A percentile compares a stretch with the other conserved stretches of the same genome.
Evolutionary conservation across 2,797 vertebrate genomes (phyloP).

Genomic region (Botia almorhae): DNA sequence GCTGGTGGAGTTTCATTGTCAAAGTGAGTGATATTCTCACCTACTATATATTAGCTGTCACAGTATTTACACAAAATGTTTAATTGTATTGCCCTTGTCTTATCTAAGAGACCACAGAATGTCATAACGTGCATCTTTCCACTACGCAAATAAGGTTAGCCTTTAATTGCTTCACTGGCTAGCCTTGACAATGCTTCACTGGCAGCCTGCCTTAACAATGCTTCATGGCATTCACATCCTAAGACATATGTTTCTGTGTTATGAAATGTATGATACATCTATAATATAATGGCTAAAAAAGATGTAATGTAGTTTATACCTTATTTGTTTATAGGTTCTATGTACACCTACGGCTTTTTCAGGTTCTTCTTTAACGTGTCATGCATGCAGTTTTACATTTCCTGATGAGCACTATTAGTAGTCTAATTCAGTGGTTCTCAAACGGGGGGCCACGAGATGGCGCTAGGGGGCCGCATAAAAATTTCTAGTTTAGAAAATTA

Average conservation of each 20-base stretch:
- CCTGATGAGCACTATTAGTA: background rate
- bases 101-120: background rate
- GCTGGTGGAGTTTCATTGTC: constrained; percentile 95
- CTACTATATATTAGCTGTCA: background rate
- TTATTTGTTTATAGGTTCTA: background rate
- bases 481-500: no score
- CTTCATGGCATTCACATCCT: background rate
- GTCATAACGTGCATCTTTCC: background rate
- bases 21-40: constrained; percentile 85
- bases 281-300: no score
- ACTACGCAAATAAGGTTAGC: background rate
- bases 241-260: no score
- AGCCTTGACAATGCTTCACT: background rate
- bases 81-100: background rate
- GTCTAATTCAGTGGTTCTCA: no score
- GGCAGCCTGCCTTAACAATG: background rate
- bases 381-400: background rate
- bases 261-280: no score
- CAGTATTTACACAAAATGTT: background rate
- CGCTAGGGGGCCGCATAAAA: no score
- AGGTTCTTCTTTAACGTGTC: background rate
- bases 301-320: no score
- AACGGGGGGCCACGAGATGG: no score
- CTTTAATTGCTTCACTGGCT: background rate
- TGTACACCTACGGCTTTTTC: background rate